phyloP scores from a whole-genome alignment of 64 coral and sea anemone genomes.

The Stichodactyla helianthus region DNA sequence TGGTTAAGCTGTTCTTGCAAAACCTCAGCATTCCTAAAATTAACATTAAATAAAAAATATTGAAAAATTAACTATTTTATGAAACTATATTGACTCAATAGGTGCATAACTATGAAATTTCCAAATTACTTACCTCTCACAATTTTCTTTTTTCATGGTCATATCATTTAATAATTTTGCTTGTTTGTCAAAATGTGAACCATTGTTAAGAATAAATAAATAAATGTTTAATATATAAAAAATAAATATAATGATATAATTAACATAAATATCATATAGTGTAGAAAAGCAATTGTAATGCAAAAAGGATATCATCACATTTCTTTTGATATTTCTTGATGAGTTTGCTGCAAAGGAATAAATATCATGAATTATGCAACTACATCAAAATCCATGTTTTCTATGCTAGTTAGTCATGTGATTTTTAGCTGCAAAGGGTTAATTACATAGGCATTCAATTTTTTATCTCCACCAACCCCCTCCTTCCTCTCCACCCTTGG shows the following conservation, averaged over 20 bases:
- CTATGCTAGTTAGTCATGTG: too few relatives aligned
- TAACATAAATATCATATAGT: neutral
- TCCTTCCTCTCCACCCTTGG: too few relatives aligned
- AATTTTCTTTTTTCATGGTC: conserved; percentile 21
- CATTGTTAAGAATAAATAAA: neutral
- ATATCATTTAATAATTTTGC: conserved; percentile 20
- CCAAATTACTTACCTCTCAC: conserved; percentile 27
- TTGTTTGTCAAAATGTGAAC: conserved; percentile 45
- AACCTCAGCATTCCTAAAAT: conserved; percentile 28
- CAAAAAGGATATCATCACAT: conserved; percentile 79
- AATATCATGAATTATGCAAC: too few relatives aligned
- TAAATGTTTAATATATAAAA: neutral
- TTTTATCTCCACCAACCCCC: too few relatives aligned
- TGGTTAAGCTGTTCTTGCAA: conserved; percentile 28
- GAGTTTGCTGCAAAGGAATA: conserved; percentile 70
- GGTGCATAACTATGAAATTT: too few relatives aligned
- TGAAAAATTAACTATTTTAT: neutral
- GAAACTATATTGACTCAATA: too few relatives aligned
- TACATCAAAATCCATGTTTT: too few relatives aligned
- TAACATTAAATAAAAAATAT: neutral
- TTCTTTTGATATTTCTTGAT: conserved; percentile 88
- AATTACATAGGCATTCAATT: too few relatives aligned
- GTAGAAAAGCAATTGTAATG: neutral
- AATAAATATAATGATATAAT: neutral
- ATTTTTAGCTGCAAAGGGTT: too few relatives aligned